phyloP scores from a whole-genome alignment of 2,888 invertebrate genomes.

The Lasius platythorax region DNA sequence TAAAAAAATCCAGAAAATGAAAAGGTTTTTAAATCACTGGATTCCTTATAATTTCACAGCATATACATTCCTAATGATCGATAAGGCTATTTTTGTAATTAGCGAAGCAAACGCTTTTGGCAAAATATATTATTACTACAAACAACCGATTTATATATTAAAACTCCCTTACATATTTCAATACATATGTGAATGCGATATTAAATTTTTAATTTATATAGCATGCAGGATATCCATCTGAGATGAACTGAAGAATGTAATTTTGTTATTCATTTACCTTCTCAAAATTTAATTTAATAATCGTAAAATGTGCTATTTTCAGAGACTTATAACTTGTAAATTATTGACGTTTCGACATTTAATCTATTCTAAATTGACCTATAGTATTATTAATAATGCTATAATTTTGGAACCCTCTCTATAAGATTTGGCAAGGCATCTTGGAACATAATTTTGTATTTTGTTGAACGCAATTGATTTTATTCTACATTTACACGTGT shows the following conservation, averaged over 20 bases:
- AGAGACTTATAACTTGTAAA: background rate
- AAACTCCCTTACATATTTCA: background rate
- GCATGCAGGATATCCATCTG: background rate
- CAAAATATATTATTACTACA: slow-evolving; percentile 72
- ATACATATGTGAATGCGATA: background rate
- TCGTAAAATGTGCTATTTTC: background rate
- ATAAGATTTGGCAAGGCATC: background rate
- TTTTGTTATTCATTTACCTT: background rate
- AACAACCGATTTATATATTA: background rate
- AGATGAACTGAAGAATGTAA: background rate
- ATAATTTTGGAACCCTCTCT: background rate
- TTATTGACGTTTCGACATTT: background rate
- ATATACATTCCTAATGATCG: slow-evolving; percentile 39
- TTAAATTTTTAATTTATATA: background rate
- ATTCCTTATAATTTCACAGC: background rate
- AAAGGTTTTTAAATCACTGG: background rate
- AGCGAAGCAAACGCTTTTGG: slow-evolving; percentile 64
- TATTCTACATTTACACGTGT: background rate
- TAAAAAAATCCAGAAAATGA: background rate
- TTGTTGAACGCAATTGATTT: background rate
- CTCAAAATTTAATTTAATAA: background rate
- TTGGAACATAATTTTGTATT: background rate
- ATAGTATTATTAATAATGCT: background rate
- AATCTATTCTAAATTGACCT: background rate
- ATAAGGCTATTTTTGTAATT: slow-evolving; percentile 79